phyloP scores from a whole-genome alignment of 2,888 invertebrate genomes.

The Dynastes grantii region DNA sequence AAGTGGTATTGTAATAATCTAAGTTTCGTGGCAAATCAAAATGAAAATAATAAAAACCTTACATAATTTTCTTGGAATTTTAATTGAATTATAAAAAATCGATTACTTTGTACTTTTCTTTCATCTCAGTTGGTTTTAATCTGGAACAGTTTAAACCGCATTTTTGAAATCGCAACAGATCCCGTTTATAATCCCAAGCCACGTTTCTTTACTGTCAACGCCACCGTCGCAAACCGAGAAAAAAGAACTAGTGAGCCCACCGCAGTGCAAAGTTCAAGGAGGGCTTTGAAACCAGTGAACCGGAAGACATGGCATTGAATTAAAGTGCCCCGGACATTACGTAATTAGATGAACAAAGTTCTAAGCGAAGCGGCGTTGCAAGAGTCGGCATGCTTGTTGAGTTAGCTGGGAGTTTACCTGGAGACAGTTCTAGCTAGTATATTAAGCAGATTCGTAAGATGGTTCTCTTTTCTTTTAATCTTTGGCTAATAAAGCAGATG shows the following conservation, averaged over 20 bases:
- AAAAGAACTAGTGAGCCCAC: neutral
- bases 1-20: no score
- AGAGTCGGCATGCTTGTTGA: neutral
- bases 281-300: neutral
- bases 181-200: neutral
- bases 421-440: neutral
- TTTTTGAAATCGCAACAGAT: neutral
- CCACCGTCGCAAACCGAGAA: neutral
- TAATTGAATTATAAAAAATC: no score
- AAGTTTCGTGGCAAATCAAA: no score
- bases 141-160: neutral
- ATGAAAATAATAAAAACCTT: no score
- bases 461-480: neutral
- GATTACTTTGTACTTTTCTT: no score
- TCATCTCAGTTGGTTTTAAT: no score
- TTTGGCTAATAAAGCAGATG: no score
- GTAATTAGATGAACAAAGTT: constrained; percentile 5
- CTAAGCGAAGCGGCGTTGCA: neutral
- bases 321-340: neutral
- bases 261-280: constrained; percentile 4
- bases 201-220: neutral
- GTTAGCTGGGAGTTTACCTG: neutral
- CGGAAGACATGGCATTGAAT: constrained; percentile 10
- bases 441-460: neutral
- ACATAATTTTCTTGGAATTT: no score